Evolutionary conservation across 2,113 vertebrate genomes (phyloP), one percentile per base, ranked within the genome.

Genomic region (Platanista minor): DNA sequence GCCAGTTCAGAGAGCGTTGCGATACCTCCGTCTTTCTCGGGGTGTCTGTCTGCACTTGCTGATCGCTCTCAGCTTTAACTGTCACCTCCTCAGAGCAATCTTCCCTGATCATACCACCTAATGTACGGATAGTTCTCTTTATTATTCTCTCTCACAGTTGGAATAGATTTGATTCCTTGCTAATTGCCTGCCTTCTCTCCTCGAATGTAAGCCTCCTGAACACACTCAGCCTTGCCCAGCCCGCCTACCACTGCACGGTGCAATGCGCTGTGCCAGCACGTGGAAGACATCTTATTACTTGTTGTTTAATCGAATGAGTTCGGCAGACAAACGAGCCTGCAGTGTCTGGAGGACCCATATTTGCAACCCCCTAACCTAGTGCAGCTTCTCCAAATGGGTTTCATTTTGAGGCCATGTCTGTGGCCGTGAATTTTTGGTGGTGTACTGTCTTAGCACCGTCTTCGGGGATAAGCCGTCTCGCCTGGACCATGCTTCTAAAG

Each of bases 191-290:
- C 43, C 43, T 90, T 66, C 75, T 29, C 7, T 36, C 39, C 36
- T 33, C 5, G 11, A 77, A 14, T 8, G 23, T 15, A 74, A 75
- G n/a, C 61, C 25, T 57, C 74, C 61, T 23, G 7, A 33, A 21
- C 15, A 14, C 66, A 21, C 13, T 31, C 14, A 15, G 12, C 21
- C 8, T 59, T n/a, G 4, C 46, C 75, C 33, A 11, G 43, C 75
- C 52, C 49, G 23, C 39, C 82, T 57, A 25, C 11, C 5, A 13
- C 11, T 78, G 33, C 9, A 27, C 1, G 8, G 49, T 27, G 12
- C 39, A 21, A 20, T 46, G 29, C 59, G n/a, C 1, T 1, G 3
- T 14, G 15, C 33, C 52, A 25, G 21, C 21, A 5, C 13, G 1
- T 3, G 3, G 14, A 12, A 49, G 66, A 46, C 36, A 15, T 0